Conservation (phyloP, 1,140 invertebrate species). For the Hormaphis cornu region DNA sequence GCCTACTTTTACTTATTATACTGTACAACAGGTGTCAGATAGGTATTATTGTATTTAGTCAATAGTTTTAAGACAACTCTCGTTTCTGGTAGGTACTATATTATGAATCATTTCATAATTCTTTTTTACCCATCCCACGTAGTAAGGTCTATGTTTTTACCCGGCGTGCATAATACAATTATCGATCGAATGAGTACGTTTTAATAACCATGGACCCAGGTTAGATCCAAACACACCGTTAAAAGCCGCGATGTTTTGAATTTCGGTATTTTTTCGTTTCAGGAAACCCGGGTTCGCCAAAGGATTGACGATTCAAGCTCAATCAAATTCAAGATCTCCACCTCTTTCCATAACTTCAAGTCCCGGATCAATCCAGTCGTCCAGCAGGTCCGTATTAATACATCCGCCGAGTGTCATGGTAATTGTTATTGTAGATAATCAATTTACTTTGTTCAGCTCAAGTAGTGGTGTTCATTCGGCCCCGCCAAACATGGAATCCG, state of each 20-base stretch:
- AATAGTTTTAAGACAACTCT: too few species aligned
- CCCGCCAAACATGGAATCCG: slow-evolving; percentile 13
- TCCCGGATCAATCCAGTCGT: slow-evolving; percentile 19
- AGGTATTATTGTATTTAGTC: too few species aligned
- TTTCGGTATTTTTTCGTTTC: neutral
- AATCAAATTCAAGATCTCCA: slow-evolving; percentile 25
- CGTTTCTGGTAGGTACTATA: too few species aligned
- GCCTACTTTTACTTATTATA: too few species aligned
- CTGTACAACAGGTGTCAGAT: too few species aligned
- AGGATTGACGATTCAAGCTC: slow-evolving; percentile 19
- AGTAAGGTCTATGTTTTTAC: too few species aligned
- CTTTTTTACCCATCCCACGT: too few species aligned
- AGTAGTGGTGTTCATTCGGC: slow-evolving; percentile 24
- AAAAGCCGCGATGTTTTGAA: neutral
- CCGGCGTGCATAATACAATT: too few species aligned
- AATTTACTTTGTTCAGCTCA: neutral
- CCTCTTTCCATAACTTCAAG: slow-evolving; percentile 21
- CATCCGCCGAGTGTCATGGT: neutral
- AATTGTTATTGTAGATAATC: too few species aligned
- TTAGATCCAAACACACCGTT: neutral
- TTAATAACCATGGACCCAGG: too few species aligned
- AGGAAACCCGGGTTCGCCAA: slow-evolving; percentile 22
- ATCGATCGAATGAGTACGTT: too few species aligned
- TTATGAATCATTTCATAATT: too few species aligned
- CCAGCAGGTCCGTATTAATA: neutral